phyloP scores from a whole-genome alignment of 1,140 invertebrate species.

The Ptiloglossa arizonensis region DNA sequence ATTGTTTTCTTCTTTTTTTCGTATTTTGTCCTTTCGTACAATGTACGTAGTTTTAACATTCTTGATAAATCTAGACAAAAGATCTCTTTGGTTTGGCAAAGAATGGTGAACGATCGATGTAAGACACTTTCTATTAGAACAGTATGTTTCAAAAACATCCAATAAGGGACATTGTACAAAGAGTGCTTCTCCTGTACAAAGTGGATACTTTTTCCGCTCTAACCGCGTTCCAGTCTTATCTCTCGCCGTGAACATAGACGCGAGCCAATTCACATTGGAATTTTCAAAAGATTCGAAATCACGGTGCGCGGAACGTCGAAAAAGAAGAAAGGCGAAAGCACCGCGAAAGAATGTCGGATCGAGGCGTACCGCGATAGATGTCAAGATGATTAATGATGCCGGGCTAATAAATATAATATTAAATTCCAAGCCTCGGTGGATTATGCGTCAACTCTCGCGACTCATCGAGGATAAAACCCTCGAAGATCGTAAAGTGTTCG shows the following conservation, averaged over 20 bases:
- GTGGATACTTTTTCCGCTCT: neutral
- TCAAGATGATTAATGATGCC: slow-evolving; percentile 43
- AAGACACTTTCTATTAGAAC: neutral
- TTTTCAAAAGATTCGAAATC: slow-evolving; percentile 18
- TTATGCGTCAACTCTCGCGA: neutral
- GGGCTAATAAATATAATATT: slow-evolving; percentile 56
- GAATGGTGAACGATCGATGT: neutral
- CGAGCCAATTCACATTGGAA: slow-evolving; percentile 25
- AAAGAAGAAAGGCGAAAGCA: neutral
- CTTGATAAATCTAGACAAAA: too few species aligned
- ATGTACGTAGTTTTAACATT: too few species aligned
- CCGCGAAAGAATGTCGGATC: slow-evolving; percentile 10
- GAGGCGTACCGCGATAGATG: slow-evolving; percentile 31
- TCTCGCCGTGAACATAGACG: neutral
- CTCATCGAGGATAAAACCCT: neutral
- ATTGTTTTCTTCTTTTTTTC: too few species aligned
- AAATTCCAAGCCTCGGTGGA: slow-evolving; percentile 40
- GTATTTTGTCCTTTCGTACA: too few species aligned
- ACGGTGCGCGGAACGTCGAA: neutral
- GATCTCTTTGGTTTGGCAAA: too few species aligned
- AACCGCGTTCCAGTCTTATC: neutral
- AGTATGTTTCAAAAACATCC: neutral
- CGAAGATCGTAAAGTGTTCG: neutral
- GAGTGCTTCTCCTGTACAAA: neutral
- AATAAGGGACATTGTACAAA: neutral